These are phyloP conservation scores for Ennomos erosarius DNA, from an alignment of 2,888 invertebrate genomes.

Conservation along the genomic window DNA sequence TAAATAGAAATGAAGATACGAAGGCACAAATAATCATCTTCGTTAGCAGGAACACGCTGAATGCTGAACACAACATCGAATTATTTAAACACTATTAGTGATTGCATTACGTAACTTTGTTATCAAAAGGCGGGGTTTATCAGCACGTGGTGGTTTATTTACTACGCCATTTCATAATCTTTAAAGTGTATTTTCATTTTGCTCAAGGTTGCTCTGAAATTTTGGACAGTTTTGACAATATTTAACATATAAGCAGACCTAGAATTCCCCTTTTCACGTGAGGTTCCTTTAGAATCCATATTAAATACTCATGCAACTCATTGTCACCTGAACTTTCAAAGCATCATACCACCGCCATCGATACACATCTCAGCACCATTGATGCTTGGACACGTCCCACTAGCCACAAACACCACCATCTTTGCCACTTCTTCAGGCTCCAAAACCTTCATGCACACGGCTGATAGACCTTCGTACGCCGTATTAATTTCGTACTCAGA, in stretches of 20 bases:
- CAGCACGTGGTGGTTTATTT: background rate
- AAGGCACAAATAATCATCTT: too few species aligned
- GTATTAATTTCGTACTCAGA: constrained; percentile 46
- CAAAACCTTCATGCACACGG: constrained; percentile 43
- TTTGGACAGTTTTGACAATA: too few species aligned
- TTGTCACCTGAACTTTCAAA: constrained; percentile 4
- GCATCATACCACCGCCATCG: constrained; percentile 23
- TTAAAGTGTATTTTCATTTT: too few species aligned
- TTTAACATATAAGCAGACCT: too few species aligned
- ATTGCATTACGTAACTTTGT: constrained; percentile 22
- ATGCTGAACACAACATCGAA: too few species aligned
- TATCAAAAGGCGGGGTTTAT: constrained; percentile 1
- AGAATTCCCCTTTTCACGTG: too few species aligned
- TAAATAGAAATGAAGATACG: too few species aligned
- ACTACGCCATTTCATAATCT: too few species aligned
- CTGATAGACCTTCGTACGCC: constrained; percentile 39
- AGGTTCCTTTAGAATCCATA: too few species aligned
- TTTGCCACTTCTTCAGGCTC: constrained; percentile 60
- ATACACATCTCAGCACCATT: constrained; percentile 56
- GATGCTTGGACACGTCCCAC: constrained; percentile 56
- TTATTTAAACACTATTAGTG: constrained; percentile 5
- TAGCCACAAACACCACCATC: constrained; percentile 60
- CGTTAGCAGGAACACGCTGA: too few species aligned
- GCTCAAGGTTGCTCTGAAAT: too few species aligned
- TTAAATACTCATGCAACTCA: background rate